These are phyloP conservation scores for Catharus minimus DNA, from an alignment of 2,113 vertebrate genomes.

Conservation along the genomic window DNA sequence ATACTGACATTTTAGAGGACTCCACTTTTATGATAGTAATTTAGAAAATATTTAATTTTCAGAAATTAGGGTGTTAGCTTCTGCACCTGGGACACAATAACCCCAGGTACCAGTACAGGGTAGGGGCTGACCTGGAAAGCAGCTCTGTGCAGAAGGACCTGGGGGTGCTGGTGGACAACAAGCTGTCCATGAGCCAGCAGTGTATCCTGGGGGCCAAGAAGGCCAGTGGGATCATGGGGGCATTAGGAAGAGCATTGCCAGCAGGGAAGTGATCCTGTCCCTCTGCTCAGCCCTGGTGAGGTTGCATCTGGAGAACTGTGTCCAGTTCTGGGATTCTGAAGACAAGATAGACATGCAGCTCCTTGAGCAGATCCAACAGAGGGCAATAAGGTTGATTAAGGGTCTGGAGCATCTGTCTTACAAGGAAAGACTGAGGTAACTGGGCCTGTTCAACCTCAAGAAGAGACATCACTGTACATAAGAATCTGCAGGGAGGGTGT, in stretches of 20 bases:
- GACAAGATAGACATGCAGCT: not conserved
- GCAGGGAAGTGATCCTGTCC: not conserved
- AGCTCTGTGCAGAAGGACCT: not conserved
- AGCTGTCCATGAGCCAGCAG: not conserved
- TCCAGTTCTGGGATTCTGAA: not conserved
- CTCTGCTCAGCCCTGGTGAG: not conserved
- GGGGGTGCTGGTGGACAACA: fast-evolving
- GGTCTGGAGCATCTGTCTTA: not conserved
- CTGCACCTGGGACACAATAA: not conserved
- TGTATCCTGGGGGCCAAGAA: not conserved
- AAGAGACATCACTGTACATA: not conserved
- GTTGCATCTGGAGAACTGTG: not conserved
- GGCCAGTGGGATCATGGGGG: fast-evolving
- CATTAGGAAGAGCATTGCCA: not conserved
- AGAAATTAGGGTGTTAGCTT: not conserved
- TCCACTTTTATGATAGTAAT: not conserved
- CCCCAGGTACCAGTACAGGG: not conserved
- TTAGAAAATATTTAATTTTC: not conserved
- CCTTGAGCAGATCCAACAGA: not conserved
- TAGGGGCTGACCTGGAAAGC: not conserved
- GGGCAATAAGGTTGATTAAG: not conserved
- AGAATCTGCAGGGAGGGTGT: not conserved
- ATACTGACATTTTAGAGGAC: not conserved
- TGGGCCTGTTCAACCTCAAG: not conserved
- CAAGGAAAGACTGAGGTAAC: not conserved